Evolutionary conservation across 2,888 invertebrate genomes (phyloP), one percentile per base, ranked within the genome.

Genomic region (Ormia ochracea): DNA sequence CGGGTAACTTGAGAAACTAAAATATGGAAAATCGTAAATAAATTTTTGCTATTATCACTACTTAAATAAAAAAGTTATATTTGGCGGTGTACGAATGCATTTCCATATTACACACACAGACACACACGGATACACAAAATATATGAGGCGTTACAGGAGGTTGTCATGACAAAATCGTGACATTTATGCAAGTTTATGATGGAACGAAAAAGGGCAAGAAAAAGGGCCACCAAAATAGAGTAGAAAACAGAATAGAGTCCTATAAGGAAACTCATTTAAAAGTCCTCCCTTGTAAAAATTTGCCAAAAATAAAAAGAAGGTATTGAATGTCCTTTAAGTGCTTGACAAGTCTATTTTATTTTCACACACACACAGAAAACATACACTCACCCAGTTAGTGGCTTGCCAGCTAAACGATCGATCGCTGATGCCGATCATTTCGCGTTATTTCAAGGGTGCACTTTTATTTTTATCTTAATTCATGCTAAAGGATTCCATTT

Each of bases 171-270:
- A 81, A 66, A 66, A 63, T 77, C 63, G 52, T 77, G 82, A 79
- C 82, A 79, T 78, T 82, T 78, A 81, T 74, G 63, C 59, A 78
- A 82, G 33, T 80, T 80, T 82, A 82, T 80, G 80, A 82, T 50
- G 41, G 26, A 9, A 50, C 9, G 21, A 48, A 54, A 66, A 61
- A 61, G 14, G 4, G 26, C 17, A 50, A n/a, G 7, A 6, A 28
- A 58, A 72, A 56, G 54, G 41, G 58, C 9, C 19, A 26, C 1
- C 5, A 12, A 54, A 26, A 17, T 3, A 10, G 36, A 17, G 41
- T 9, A 58, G 17, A 21, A 59, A 26, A 56, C 33, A 21, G 19
- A 1, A 1, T 19, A 17, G 10, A 19, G 19, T n/a, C n/a, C n/a
- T 19, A 21, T 2, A n/a, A 58, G 58, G 19, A 26, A 75, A 58